Conservation (phyloP, 2,888 invertebrate genomes). For the Cremastobaeus sp. region DNA sequence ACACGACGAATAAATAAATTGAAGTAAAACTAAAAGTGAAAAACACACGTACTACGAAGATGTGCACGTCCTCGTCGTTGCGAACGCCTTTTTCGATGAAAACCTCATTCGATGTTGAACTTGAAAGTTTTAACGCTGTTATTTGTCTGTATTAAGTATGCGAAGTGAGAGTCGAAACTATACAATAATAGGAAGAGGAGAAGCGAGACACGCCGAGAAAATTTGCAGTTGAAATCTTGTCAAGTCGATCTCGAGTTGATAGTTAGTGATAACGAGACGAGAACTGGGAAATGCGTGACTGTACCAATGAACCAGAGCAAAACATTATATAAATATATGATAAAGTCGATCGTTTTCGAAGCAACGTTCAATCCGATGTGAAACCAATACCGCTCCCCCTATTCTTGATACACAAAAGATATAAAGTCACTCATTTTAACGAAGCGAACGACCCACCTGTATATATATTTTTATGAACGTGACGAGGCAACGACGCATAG, state of each 20-base stretch:
- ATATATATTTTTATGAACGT: conserved; percentile 78
- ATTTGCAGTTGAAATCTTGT: conserved; percentile 1
- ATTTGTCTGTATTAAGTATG: conserved; percentile 67
- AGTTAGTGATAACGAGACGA: conserved; percentile 33
- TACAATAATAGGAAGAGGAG: conserved; percentile 11
- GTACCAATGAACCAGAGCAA: conserved; percentile 30
- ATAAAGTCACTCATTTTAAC: conserved; percentile 65
- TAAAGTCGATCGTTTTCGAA: conserved; percentile 50
- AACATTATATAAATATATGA: too few relatives aligned
- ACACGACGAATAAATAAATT: conserved; percentile 34
- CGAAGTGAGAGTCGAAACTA: conserved; percentile 53
- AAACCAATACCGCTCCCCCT: conserved; percentile 56
- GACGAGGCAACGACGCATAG: conserved; percentile 75
- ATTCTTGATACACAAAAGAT: conserved; percentile 58
- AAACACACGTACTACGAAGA: conserved; percentile 58
- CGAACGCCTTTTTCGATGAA: conserved; percentile 73
- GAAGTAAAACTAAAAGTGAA: conserved; percentile 5
- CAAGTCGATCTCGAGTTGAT: conserved; percentile 26
- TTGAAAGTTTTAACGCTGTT: conserved; percentile 78
- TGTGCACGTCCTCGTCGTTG: conserved; percentile 72
- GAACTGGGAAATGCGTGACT: conserved; percentile 44
- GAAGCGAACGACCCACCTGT: conserved; percentile 69
- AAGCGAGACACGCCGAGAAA: conserved; percentile 26
- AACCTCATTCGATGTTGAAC: conserved; percentile 77
- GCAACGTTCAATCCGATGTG: conserved; percentile 48